These are phyloP conservation scores for Lycocerus yunnanus DNA, from an alignment of 2,888 invertebrate species.

Conservation along the genomic window DNA sequence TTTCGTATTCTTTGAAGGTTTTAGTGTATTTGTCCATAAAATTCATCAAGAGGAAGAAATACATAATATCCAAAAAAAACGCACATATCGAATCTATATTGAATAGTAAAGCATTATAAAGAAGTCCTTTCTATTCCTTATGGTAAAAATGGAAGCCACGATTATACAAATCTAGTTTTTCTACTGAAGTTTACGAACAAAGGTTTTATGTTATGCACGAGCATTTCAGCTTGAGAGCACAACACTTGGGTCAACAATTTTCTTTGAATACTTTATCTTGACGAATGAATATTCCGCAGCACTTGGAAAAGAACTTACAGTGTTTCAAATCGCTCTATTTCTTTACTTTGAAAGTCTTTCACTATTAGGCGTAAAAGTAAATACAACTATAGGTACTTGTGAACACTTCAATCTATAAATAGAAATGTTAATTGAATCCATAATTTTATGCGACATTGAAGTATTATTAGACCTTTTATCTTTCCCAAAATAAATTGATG, in stretches of 20 bases:
- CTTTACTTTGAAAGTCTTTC: not conserved
- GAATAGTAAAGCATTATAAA: not conserved
- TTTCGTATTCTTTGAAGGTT: not conserved
- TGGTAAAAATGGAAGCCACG: not conserved
- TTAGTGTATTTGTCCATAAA: not conserved
- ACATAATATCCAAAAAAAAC: not conserved
- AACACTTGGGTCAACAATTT: conserved; percentile 12
- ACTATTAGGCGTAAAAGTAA: not conserved
- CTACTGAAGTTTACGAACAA: conserved; percentile 6
- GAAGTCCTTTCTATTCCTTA: not conserved
- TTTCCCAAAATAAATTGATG: not conserved
- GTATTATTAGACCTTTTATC: not conserved
- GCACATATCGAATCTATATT: not conserved
- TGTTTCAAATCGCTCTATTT: not conserved
- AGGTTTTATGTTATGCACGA: conserved; percentile 5
- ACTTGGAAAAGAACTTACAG: not conserved
- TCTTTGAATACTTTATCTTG: conserved; percentile 2
- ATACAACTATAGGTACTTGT: not conserved
- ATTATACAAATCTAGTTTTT: not conserved
- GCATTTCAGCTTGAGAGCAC: conserved; percentile 7
- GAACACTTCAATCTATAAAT: not conserved
- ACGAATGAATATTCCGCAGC: not conserved
- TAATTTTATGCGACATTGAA: not conserved
- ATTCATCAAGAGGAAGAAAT: not conserved
- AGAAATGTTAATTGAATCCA: not conserved